Conservation (phyloP, 2,888 invertebrate genomes). For the Scaptomyza flava region DNA sequence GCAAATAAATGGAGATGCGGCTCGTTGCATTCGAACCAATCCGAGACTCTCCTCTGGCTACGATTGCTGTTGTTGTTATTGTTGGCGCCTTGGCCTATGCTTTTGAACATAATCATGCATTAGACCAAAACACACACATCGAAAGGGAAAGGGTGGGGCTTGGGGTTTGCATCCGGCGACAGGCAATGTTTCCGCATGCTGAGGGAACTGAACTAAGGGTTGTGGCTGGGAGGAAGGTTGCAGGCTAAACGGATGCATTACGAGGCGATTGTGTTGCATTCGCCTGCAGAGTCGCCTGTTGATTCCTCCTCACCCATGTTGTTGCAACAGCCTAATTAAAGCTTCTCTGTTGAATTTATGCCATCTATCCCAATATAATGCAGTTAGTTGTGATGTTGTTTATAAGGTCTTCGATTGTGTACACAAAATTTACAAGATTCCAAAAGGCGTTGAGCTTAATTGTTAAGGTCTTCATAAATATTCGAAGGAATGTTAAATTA, state of each 20-base stretch:
- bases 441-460: background rate
- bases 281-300: conserved; percentile 54
- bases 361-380: conserved; percentile 23
- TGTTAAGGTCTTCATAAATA: background rate
- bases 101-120: conserved; percentile 71
- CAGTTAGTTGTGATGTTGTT: conserved; percentile 11
- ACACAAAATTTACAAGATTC: too few relatives aligned
- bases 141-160: conserved; percentile 1
- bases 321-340: conserved; percentile 46
- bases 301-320: conserved; percentile 41
- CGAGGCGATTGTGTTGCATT: conserved; percentile 59
- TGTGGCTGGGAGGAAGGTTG: background rate
- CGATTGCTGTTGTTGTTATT: conserved; percentile 24
- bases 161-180: conserved; percentile 28
- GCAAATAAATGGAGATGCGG: conserved; percentile 77
- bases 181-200: conserved; percentile 48
- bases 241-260: conserved; percentile 65
- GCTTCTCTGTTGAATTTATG: conserved; percentile 13
- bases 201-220: conserved; percentile 8
- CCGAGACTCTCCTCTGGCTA: conserved; percentile 24
- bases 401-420: background rate
- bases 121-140: conserved; percentile 45
- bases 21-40: conserved; percentile 58
- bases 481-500: too few relatives aligned
- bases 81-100: conserved; percentile 49